A percentile compares a stretch with the other conserved stretches of the same genome.
These are phyloP conservation scores for Galeopterus variegatus DNA, from an alignment of 2,113 vertebrate genomes.

Conservation along the genomic window DNA sequence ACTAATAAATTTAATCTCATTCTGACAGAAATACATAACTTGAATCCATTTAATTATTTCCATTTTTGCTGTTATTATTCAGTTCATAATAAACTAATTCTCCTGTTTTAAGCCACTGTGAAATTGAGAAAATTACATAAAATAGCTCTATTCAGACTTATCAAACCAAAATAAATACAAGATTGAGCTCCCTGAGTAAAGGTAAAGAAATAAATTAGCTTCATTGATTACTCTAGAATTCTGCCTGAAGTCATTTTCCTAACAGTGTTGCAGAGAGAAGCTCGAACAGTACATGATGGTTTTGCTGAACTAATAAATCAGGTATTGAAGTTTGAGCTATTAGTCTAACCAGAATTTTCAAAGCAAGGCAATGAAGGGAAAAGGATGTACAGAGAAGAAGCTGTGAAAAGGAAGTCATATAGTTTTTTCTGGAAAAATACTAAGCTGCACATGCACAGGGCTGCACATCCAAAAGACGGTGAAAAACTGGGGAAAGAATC, in stretches of 20 bases:
- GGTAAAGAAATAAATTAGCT: neutral
- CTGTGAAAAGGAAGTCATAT: neutral
- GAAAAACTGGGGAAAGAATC: neutral
- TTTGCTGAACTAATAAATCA: neutral
- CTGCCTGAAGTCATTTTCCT: neutral
- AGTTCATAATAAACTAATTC: neutral
- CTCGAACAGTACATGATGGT: neutral
- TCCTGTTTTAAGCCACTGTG: neutral
- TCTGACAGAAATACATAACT: neutral
- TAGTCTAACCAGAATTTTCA: neutral
- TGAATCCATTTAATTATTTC: neutral
- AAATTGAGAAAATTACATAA: neutral
- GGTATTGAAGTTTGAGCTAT: neutral
- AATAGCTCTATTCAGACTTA: neutral
- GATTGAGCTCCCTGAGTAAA: neutral
- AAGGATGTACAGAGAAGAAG: neutral
- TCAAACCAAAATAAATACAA: neutral
- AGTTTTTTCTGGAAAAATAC: neutral
- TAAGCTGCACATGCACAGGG: neutral
- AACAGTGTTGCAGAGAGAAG: neutral
- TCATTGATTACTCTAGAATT: neutral
- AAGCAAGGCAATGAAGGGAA: neutral
- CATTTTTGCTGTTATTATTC: neutral
- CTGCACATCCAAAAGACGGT: neutral
- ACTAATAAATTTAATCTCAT: neutral